Conservation (phyloP, 2,888 invertebrate genomes). For the Coremacera marginata region DNA sequence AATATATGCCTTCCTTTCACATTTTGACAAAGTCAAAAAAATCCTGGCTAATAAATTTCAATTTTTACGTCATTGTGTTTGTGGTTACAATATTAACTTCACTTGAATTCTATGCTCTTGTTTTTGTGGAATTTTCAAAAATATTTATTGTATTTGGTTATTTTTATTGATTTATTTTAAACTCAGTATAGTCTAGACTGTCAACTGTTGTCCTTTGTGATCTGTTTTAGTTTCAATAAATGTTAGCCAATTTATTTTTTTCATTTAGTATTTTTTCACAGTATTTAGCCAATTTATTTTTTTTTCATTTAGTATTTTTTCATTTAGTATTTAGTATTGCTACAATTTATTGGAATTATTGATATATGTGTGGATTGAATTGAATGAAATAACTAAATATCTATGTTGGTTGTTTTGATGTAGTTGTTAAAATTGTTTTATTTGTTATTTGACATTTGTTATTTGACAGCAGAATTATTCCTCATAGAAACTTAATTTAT, state of each 20-base stretch:
- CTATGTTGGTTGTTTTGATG: too few species aligned
- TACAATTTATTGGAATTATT: slow-evolving; percentile 16
- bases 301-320: background rate
- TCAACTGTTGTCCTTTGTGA: background rate
- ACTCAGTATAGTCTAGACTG: background rate
- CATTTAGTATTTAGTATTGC: background rate
- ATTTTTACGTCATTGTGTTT: too few species aligned
- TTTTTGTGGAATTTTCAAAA: too few species aligned
- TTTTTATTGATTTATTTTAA: background rate
- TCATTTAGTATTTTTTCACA: background rate
- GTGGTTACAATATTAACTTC: background rate
- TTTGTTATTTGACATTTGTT: too few species aligned
- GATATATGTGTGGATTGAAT: background rate
- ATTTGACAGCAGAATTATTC: too few species aligned
- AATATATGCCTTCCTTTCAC: too few species aligned
- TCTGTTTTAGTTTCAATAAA: slow-evolving; percentile 12
- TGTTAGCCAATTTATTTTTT: slow-evolving; percentile 7
- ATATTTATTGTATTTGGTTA: background rate
- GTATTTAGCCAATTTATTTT: slow-evolving; percentile 15
- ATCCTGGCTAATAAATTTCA: too few species aligned
- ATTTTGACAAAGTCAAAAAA: too few species aligned
- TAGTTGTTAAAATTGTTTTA: too few species aligned
- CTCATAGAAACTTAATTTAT: too few species aligned
- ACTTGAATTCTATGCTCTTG: background rate
- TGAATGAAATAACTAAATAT: background rate